phyloP scores from a whole-genome alignment of 2,113 vertebrate genomes.

The Nicator chloris region DNA sequence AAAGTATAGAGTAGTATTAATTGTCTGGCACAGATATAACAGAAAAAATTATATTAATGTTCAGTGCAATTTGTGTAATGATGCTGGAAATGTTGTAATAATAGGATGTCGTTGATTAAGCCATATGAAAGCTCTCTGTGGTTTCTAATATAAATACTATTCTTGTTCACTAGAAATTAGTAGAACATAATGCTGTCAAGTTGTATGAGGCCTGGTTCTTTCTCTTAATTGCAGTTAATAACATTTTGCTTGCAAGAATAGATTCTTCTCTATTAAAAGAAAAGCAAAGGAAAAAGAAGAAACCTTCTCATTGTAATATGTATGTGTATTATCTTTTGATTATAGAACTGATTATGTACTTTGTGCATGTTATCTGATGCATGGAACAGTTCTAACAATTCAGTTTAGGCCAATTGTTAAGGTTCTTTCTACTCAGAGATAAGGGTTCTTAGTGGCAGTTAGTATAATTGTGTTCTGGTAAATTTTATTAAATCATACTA shows the following conservation, averaged over 20 bases:
- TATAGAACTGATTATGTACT: not conserved
- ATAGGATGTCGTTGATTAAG: not conserved
- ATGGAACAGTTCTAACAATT: not conserved
- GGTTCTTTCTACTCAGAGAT: not conserved
- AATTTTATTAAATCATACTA: not conserved
- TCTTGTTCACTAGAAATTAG: not conserved
- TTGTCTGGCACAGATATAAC: not conserved
- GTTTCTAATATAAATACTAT: not conserved
- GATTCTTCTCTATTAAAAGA: not conserved
- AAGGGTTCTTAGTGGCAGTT: not conserved
- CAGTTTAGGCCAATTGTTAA: not conserved
- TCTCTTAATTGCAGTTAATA: conserved; percentile 15
- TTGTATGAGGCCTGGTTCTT: not conserved
- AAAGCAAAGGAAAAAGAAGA: not conserved
- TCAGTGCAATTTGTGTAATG: not conserved
- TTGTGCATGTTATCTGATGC: not conserved
- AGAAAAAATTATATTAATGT: not conserved
- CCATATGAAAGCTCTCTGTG: not conserved
- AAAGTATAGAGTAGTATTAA: not conserved
- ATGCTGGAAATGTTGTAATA: conserved; percentile 12
- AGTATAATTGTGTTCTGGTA: not conserved
- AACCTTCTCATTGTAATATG: not conserved
- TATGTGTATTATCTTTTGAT: not conserved
- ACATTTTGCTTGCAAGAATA: not conserved
- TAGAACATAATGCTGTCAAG: not conserved